Evolutionary conservation across 2,888 invertebrate species (phyloP), one percentile per base, ranked within the genome.

Genomic region (Metallyticus violacea): DNA sequence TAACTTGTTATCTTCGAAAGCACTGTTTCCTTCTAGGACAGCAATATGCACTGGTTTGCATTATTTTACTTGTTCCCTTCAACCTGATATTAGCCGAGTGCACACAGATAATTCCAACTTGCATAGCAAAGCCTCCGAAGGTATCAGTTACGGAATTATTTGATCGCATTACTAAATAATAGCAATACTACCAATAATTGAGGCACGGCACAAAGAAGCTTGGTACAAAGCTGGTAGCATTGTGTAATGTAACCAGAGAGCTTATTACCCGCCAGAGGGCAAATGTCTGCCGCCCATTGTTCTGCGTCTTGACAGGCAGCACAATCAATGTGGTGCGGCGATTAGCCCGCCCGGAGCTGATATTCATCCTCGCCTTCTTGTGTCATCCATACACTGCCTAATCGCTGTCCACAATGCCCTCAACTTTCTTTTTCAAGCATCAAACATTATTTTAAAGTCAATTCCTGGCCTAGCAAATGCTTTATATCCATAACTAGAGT

Each of bases 201-300:
- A 62, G 40, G 40, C 40, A 62, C 40, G 40, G 40, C 40, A 62
- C 40, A 62, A 62, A 62, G 40, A 62, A 62, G 22, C 40, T 62
- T 62, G 40, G 40, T 62, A 62, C 40, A 62, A 62, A 62, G 40
- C 40, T 62, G 40, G 40, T 62, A 62, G 40, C 40, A 62, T 62
- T 62, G 40, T 62, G 40, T 62, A 62, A 62, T 62, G 40, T 62
- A 62, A 62, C 40, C 40, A 62, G 40, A 62, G 40, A 62, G 40
- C 40, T 62, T 62, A 62, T 62, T 62, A 62, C 40, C 77, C 83
- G n/a, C 77, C 83, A 83, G 83, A 83, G 83, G 83, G 83, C 83
- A 83, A 83, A 83, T 77, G 83, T 83, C 77, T 83, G 77, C 77
- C 83, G 40, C 40, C 40, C 40, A 62, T 62, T 62, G 40, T 62